A percentile compares a stretch with the other conserved stretches of the same genome.
phyloP scores from a whole-genome alignment of 2,113 vertebrate genomes.

The Centropus bengalensis region DNA sequence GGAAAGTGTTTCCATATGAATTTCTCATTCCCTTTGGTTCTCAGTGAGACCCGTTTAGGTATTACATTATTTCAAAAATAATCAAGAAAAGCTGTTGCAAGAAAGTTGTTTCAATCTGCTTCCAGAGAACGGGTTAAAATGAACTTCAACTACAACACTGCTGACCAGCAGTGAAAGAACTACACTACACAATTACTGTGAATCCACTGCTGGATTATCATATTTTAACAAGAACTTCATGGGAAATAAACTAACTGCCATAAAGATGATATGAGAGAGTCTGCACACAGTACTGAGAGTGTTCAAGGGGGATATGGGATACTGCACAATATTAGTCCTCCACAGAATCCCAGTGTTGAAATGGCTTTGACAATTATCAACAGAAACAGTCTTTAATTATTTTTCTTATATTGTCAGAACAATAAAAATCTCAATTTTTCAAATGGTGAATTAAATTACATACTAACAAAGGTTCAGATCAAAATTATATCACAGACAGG shows the following conservation, averaged over 20 bases:
- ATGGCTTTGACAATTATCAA: neutral
- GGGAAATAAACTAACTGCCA: neutral
- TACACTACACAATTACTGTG: neutral
- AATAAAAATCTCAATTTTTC: neutral
- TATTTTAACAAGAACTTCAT: neutral
- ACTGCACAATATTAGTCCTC: neutral
- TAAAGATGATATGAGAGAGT: neutral
- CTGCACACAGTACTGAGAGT: neutral
- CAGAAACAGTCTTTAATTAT: neutral
- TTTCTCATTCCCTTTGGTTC: neutral
- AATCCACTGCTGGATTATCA: neutral
- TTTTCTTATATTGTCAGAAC: neutral
- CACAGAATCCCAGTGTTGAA: neutral
- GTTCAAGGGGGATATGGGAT: neutral
- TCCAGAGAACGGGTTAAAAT: neutral
- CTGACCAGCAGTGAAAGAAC: neutral
- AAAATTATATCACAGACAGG: neutral
- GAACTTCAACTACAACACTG: neutral
- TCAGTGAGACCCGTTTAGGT: neutral
- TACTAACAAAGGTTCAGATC: neutral
- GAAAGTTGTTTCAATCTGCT: neutral
- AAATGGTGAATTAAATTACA: neutral
- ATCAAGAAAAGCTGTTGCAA: neutral
- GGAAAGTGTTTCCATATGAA: neutral
- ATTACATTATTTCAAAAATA: neutral